phyloP scores from a whole-genome alignment of 2,797 vertebrate genomes.

The Melanotaenia maccullochi region DNA sequence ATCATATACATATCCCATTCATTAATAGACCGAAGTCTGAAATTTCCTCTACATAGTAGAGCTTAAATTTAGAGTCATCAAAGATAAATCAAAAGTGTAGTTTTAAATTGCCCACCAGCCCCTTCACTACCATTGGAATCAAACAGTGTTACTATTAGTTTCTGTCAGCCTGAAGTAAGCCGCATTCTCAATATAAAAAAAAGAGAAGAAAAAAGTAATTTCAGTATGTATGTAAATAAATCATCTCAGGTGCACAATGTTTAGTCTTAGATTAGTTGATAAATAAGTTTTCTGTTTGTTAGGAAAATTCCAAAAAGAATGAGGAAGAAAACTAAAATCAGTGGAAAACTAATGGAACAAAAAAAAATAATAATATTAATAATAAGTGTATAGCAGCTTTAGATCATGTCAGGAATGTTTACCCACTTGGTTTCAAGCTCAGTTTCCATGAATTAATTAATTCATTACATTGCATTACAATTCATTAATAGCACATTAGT shows the following conservation, averaged over 20 bases:
- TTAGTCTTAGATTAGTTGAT: neutral
- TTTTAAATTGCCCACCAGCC: neutral
- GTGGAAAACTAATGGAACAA: neutral
- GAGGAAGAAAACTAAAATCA: neutral
- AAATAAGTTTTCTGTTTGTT: no score
- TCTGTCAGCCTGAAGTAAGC: no score
- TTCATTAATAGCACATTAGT: neutral
- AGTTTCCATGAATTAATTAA: neutral
- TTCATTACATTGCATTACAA: no score
- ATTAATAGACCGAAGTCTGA: neutral
- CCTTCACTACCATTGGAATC: neutral
- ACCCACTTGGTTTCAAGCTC: neutral
- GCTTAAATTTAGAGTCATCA: neutral
- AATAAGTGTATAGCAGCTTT: neutral
- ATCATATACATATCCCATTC: neutral
- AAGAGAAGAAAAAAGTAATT: neutral
- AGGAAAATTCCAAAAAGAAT: neutral
- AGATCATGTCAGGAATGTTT: neutral
- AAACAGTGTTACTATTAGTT: neutral
- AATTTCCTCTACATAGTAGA: conserved; percentile 4
- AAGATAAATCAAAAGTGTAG: neutral
- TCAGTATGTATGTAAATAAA: neutral
- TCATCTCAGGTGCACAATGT: neutral
- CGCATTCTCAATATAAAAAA: neutral
- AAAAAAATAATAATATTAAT: neutral